A percentile compares a stretch with the other conserved stretches of the same genome.
phyloP scores from a whole-genome alignment of 2,888 invertebrate species.

The Rosalia funebris region DNA sequence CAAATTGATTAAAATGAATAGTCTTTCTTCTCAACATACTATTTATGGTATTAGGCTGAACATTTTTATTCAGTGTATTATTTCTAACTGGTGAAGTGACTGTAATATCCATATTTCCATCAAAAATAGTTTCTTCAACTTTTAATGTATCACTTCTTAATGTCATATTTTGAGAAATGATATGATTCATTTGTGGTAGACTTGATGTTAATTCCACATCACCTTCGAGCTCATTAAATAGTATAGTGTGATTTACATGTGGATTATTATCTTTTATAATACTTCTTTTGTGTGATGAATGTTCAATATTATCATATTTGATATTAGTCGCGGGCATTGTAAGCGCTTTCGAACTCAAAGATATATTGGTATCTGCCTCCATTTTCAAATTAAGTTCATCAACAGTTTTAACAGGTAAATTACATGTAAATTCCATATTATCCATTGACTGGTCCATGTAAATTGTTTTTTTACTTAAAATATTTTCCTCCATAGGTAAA shows the following conservation, averaged over 20 bases:
- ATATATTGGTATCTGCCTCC: too few species aligned
- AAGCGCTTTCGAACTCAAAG: too few species aligned
- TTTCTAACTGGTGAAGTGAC: too few species aligned
- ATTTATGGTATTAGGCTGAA: background rate
- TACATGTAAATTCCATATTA: conserved; percentile 34
- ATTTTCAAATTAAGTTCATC: too few species aligned
- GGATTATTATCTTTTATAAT: background rate
- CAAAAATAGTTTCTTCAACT: background rate
- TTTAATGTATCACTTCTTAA: background rate
- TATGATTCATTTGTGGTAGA: background rate
- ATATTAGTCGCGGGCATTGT: too few species aligned
- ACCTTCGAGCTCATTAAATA: background rate
- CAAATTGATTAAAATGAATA: background rate
- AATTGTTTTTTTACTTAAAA: background rate
- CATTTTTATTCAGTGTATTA: background rate
- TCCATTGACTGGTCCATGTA: background rate
- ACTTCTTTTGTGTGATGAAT: background rate
- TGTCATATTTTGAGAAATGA: background rate
- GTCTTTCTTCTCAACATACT: background rate
- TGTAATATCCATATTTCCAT: too few species aligned
- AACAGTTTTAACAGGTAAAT: background rate
- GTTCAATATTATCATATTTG: too few species aligned
- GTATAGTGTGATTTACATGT: too few species aligned
- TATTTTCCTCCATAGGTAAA: background rate
- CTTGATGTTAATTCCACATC: conserved; percentile 30